Base-by-base conservation (phyloP, 2,113 vertebrate species). In the Sterna hirundo region DNA sequence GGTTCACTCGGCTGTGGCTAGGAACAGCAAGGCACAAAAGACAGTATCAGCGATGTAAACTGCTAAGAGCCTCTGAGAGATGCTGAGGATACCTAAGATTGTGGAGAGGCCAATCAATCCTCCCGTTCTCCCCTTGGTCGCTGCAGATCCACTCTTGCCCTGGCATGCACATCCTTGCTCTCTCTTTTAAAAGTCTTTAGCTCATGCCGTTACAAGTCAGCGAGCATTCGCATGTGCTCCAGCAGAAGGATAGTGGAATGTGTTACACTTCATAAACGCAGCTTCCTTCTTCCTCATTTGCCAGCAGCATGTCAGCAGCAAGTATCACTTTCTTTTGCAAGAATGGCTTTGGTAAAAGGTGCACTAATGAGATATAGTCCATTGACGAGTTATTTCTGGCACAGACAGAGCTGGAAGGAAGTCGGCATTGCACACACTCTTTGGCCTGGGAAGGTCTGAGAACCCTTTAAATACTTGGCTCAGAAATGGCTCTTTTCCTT, bases 341-440 rank as follows among this genome's bases (percentile, higher is more conserved):
- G 87, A 70, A 58, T 69, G 49, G 42, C 68, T 93, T 81, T 85
- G 84, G 88, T 94, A 88, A 95, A 93, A 96, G 84, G 87, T 95
- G 83, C 62, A 6, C 68, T 74, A 58, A 68, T 83, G 86, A 94
- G 81, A 91, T 74, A 80, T 1, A 71, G 68, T 93, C 95, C 92
- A 93, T 44, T 96, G 94, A 89, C 3, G 10, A 96, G 94, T 96
- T 96, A 97, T 96, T 97, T 96, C 94, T 97, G 95, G 95, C 95
- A 93, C 94, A 86, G 94, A 94, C 74, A 55, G 95, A 80, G 40
- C 90, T 96, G 94, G 94, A 96, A 97, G 95, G 95, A 97, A 96
- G 90, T 96, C 92, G 94, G 88, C 82, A 66, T 94, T 96, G 91
- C 94, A 95, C 85, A 92, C 32, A 66, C 77, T 85, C 83, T 96